Percentiles rank a stretch among this genome's conserved stretches.
Conservation (phyloP, 2,888 invertebrate genomes). For the Rotaria socialis region DNA sequence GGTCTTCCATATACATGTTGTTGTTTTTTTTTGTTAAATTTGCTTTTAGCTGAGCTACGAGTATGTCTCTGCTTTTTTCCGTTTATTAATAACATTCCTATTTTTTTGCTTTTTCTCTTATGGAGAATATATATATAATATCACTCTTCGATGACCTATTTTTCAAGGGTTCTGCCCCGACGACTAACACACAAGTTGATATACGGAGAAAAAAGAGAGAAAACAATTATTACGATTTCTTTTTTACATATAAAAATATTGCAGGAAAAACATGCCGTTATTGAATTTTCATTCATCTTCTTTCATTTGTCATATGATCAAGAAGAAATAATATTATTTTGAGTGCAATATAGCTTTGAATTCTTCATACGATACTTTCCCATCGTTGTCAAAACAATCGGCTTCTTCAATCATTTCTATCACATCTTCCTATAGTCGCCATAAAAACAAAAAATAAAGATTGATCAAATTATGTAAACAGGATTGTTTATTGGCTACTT, state of each 20-base stretch:
- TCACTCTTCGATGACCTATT: not conserved
- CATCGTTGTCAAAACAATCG: not conserved
- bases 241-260: not conserved
- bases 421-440: not conserved
- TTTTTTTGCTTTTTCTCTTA: not conserved
- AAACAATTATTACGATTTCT: not conserved
- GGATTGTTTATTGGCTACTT: not conserved
- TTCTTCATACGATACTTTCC: constrained; percentile 22
- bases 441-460: not conserved
- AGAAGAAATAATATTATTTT: not conserved
- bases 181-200: not conserved
- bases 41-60: not conserved
- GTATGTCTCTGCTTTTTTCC: not conserved
- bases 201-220: not conserved
- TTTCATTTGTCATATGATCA: not conserved
- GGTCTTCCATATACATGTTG: not conserved
- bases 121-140: not conserved
- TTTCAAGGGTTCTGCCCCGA: not conserved
- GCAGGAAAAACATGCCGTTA: not conserved
- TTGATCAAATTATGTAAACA: not conserved
- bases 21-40: not conserved
- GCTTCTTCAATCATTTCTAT: constrained; percentile 28
- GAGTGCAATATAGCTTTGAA: constrained; percentile 14
- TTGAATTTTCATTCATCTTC: not conserved
- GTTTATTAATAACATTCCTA: not conserved